A percentile compares a stretch with the other conserved stretches of the same genome.
Evolutionary conservation across 2,797 vertebrate species (phyloP).

Genomic region (Sebastes reedi): DNA sequence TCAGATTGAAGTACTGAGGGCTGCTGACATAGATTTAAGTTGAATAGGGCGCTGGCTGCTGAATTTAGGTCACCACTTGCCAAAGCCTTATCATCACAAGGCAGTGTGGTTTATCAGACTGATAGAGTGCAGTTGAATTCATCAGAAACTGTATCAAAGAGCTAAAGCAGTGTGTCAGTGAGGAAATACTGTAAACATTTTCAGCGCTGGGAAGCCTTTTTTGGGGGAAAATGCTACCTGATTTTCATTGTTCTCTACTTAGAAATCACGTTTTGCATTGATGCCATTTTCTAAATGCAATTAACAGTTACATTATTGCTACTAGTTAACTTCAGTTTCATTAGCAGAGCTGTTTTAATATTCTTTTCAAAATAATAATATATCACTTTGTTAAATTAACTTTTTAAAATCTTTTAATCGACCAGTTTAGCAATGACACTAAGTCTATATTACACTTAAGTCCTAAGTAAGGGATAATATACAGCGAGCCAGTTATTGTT

Average conservation of each 20-base stretch:
- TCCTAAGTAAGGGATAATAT: too few species aligned
- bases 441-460: neutral
- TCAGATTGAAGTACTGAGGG: neutral
- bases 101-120: slow-evolving; percentile 46
- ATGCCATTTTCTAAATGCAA: neutral
- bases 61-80: slow-evolving; percentile 61
- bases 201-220: neutral
- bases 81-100: slow-evolving; percentile 41
- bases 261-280: neutral
- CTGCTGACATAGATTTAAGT: slow-evolving; percentile 29
- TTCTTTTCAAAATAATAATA: neutral
- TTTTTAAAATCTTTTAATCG: accelerated
- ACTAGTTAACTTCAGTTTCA: neutral
- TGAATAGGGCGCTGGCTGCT: slow-evolving; percentile 18
- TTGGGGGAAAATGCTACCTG: neutral
- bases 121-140: slow-evolving; percentile 51
- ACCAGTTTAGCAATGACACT: neutral
- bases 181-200: neutral
- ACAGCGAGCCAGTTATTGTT: too few species aligned
- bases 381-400: neutral
- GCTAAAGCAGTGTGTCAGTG: neutral
- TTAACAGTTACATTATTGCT: neutral
- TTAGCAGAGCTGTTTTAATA: neutral
- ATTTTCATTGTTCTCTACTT: neutral
- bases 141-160: neutral